Evolutionary conservation across 1,140 invertebrate species (phyloP), one percentile per base, ranked within the genome.

Genomic region (Drosophila triauraria): DNA sequence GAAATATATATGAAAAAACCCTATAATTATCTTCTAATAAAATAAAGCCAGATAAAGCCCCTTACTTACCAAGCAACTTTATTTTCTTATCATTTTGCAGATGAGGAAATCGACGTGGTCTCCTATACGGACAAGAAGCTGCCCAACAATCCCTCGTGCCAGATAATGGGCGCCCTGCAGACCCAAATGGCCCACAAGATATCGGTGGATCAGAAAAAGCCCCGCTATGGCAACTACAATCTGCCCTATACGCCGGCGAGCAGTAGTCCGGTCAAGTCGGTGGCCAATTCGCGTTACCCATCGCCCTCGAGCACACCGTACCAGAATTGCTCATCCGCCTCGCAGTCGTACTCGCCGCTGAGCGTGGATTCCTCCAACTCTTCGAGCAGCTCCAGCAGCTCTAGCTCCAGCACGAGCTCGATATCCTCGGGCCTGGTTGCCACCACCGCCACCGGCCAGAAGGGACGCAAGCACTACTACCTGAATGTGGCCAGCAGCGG

Each of bases 81-180:
- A 2, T 51, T 35, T 17, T 20, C 40, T 47, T 12, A 72, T 88
- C 69, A 58, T 59, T 88, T 95, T 95, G 75, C 94, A 96, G 96
- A 97, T 84, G 96, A 97, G 93, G 96, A 97, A 94, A 97, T 97
- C 86, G 96, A 97, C 90, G 96, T 97, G 30, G 96, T 97, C 7
- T 95, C 95, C 0, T 93, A 95, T 13, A 94, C 93, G 50, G 95
- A 95, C 56, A 95, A 95, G 58, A 93, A 88, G 1, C 81, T 96
- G 25, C 95, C 95, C 2, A 95, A 94, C 51, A 95, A 95, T 78
- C 95, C 95, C n/a, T 94, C 94, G 12, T 93, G 93, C 8, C 93
- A 93, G 46, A 95, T 96, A 72, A 94, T 95, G 25, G 94, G 95
- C 53, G 94, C 95, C 25, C 92, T 95, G 59, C 95, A 96, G 91